A percentile compares a stretch with the other conserved stretches of the same genome.
These are phyloP conservation scores for Neoarius graeffei DNA, from an alignment of 2,113 vertebrate genomes.

Conservation along the genomic window DNA sequence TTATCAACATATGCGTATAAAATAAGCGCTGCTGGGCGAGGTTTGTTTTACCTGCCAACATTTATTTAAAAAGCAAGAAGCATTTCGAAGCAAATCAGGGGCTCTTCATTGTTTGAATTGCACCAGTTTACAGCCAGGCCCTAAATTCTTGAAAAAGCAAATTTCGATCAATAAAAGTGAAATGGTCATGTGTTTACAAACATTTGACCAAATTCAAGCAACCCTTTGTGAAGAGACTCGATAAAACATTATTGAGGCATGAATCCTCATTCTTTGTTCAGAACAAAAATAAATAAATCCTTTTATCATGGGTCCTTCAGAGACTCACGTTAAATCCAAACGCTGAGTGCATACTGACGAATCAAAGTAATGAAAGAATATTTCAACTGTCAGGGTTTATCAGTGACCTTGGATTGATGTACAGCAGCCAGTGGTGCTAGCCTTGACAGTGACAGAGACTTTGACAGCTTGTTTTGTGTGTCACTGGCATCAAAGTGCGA, in stretches of 20 bases:
- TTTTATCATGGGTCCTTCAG: slow-evolving; percentile 22
- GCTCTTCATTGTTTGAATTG: not conserved
- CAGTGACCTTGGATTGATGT: slow-evolving; percentile 23
- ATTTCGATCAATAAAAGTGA: not conserved
- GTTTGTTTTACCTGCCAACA: too few relatives aligned
- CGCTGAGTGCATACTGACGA: not conserved
- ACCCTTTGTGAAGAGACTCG: not conserved
- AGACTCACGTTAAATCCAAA: not conserved
- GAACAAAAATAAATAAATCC: not conserved
- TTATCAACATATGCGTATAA: too few relatives aligned
- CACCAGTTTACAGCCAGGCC: not conserved
- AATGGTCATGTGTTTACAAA: not conserved
- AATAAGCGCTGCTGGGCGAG: too few relatives aligned
- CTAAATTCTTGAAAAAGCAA: not conserved
- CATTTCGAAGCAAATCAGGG: not conserved
- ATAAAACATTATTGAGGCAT: not conserved
- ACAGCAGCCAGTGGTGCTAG: not conserved
- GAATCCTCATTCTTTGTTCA: not conserved
- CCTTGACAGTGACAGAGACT: not conserved
- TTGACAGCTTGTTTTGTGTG: slow-evolving; percentile 39
- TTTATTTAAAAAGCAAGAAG: not conserved
- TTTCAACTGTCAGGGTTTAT: not conserved
- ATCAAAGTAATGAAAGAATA: slow-evolving; percentile 6
- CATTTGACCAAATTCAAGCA: not conserved
- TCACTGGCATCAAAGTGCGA: slow-evolving; percentile 34